Base-by-base conservation (phyloP, 1,140 invertebrate genomes). In the Popillia japonica region DNA sequence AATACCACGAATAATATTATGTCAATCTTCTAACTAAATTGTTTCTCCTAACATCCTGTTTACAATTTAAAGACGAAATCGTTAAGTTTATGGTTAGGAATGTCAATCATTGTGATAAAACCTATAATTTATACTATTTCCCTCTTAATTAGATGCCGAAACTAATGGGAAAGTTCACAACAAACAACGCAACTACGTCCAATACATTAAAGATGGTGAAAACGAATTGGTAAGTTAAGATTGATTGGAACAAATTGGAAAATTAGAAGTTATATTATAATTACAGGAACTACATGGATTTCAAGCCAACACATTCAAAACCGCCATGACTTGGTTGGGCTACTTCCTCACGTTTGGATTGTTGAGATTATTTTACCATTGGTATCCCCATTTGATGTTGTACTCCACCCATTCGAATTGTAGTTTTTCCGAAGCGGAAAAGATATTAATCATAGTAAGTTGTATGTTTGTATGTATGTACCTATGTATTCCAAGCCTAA, bases 321-420 rank as follows among this genome's bases (percentile, higher is more conserved):
- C 87, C 0, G 80, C 89, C 23, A 11, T 93, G 0, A 92, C 90
- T 23, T 93, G 91, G 89, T 74, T 92, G 0, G 87, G 90, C 6
- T 92, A 93, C 76, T 81, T 93, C 2, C 72, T 95, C 9, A 94
- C 93, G 9, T 87, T 90, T 17, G 96, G 96, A 34, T 83, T 95
- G 7, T 87, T 97, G 6, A 90, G 94, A 40, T 88, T 98, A 41
- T 84, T 97, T 48, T 93, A 96, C 85, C 94, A 97, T 85, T 98
- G 96, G 96, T 94, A 92, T 86, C 95, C 96, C 0, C 92, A 92
- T 74, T 91, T 94, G 87, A 89, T 93, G 82, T 88, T 98, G 20
- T 92, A 94, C 77, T 89, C 91, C 1, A 96, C 94, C 0, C 93
- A 95, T 83, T 86, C 86, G 23, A 88, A 88, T 80, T 96, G 94